Conservation (phyloP, 2,113 vertebrate genomes). For the Oceanodroma tethys region DNA sequence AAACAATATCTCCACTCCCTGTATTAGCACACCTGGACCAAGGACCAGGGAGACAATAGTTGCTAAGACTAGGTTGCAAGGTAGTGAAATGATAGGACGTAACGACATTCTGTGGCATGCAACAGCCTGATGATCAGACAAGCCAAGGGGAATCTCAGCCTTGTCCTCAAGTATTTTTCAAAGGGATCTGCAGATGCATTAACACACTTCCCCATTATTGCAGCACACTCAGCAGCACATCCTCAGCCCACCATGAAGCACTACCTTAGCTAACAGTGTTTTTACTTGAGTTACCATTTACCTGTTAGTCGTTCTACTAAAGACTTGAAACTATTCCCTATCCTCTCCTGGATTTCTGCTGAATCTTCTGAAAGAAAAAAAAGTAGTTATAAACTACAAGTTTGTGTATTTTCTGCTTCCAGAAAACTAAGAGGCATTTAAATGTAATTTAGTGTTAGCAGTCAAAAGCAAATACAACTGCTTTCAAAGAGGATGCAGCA, state of each 20-base stretch:
- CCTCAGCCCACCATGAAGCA: neutral
- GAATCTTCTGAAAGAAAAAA: slow-evolving; percentile 84
- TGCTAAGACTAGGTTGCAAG: neutral
- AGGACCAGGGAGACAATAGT: neutral
- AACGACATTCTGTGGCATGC: neutral
- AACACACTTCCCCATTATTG: neutral
- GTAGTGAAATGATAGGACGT: neutral
- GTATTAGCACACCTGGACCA: neutral
- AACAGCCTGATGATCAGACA: neutral
- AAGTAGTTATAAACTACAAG: neutral
- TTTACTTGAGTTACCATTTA: slow-evolving; percentile 59
- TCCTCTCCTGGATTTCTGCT: slow-evolving; percentile 86
- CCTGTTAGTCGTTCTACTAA: slow-evolving; percentile 91
- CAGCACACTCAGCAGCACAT: neutral
- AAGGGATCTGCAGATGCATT: neutral
- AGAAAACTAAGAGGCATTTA: neutral
- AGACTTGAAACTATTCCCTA: slow-evolving; percentile 89
- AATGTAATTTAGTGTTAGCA: neutral
- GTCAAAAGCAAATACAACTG: neutral
- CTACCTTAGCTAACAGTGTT: neutral
- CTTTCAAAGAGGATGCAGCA: neutral
- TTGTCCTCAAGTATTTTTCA: neutral
- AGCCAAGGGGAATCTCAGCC: neutral
- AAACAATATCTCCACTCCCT: neutral
- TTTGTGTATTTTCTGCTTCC: neutral